Evolutionary conservation across 2,113 vertebrate genomes (phyloP), one percentile per base, ranked within the genome.

Genomic region (Istiophorus platypterus): DNA sequence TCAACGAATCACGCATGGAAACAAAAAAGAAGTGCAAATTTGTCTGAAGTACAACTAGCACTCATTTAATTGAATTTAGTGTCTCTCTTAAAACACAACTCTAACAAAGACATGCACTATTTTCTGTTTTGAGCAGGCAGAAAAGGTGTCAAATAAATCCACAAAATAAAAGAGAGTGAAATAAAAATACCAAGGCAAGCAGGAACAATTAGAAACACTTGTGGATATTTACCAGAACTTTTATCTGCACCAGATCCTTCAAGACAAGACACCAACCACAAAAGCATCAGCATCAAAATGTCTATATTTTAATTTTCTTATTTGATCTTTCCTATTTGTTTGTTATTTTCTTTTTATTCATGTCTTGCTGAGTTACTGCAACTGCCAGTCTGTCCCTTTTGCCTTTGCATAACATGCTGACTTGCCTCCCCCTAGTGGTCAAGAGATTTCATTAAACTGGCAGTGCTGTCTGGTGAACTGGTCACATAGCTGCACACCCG

Each of bases 141-240:
- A 51, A 29, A 62, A 80, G 9, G 71, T 80, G 63, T 65, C 18
- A 75, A 67, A 69, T 17, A 29, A 78, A 41, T 10, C 0, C 31
- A 82, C 34, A 27, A 66, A 15, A 64, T 39, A 63, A 9, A 7
- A 59, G 26, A 72, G 29, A 0, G 11, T 59, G 12, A 72, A 73
- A 45, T 13, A 17, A 47, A 71, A 78, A 72, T 9, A 68, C 10
- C 52, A 92, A 72, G 69, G 64, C 58, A 79, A 59, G 78, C 17
- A 45, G 45, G 22, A 78, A 68, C 31, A 52, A 45, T 52, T 22
- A 27, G 9, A 59, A 71, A 83, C 56, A 66, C 42, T 29, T 41
- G 29, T 29, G 31, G 20, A 91, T 90, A 92, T 89, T 94, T 92
- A 92, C 87, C 88, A 71, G 84, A 83, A 93, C 70, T 20, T 92